Evolutionary conservation across 2,888 invertebrate genomes (phyloP).

Genomic region (Arctia plantaginis): DNA sequence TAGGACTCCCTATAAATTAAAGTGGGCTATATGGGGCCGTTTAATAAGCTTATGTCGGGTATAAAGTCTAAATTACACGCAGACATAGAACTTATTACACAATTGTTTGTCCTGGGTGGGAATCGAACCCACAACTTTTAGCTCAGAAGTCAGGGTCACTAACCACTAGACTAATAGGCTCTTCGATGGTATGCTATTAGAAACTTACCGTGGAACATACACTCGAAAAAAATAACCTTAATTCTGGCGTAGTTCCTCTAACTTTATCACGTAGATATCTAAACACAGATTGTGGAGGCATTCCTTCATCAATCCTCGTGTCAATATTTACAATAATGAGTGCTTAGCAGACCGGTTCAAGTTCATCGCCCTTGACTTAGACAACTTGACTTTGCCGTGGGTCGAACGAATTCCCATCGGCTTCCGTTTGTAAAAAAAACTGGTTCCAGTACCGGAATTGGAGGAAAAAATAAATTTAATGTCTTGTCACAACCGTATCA

Average conservation of each 20-base stretch:
- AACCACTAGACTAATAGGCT: too few relatives aligned
- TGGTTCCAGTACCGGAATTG: not conserved
- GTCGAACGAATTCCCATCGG: not conserved
- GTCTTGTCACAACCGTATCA: not conserved
- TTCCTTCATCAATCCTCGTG: not conserved
- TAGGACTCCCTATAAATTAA: too few relatives aligned
- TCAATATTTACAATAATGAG: constrained; percentile 18
- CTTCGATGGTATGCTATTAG: too few relatives aligned
- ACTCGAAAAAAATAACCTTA: not conserved
- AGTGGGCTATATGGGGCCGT: too few relatives aligned
- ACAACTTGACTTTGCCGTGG: not conserved
- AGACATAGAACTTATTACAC: too few relatives aligned
- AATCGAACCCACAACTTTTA: too few relatives aligned
- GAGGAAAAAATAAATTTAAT: not conserved
- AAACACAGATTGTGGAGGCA: not conserved
- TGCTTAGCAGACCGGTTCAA: constrained; percentile 12
- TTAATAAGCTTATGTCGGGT: too few relatives aligned
- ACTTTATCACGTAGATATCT: not conserved
- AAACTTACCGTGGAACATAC: too few relatives aligned
- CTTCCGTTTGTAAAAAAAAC: constrained; percentile 7
- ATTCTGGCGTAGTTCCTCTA: not conserved
- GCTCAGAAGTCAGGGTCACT: too few relatives aligned
- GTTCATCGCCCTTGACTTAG: constrained; percentile 4
- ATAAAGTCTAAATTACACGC: too few relatives aligned
- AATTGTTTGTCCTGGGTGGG: too few relatives aligned